Evolutionary conservation across 2,797 vertebrate species (phyloP).

Genomic region (Monodelphis domestica): DNA sequence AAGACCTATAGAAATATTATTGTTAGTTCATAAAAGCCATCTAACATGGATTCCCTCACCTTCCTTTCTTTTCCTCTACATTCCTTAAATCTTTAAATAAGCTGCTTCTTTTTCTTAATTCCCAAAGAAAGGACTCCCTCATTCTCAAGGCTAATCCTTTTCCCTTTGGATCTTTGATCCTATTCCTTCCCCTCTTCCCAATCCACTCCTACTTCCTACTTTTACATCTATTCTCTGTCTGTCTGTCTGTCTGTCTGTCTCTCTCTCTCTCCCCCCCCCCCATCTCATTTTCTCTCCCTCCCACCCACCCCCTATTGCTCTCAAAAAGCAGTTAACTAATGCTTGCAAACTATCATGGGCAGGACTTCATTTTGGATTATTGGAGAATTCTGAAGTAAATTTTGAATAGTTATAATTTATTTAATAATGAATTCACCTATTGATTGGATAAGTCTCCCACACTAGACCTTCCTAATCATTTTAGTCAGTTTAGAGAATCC

Average conservation of each 20-base stretch:
- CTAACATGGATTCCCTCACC: background rate
- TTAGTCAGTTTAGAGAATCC: background rate
- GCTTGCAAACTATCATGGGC: background rate
- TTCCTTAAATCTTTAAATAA: background rate
- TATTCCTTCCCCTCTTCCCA: background rate
- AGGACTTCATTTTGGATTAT: background rate
- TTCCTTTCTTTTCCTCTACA: background rate
- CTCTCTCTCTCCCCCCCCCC: background rate
- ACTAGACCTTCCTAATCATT: background rate
- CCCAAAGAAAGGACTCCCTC: background rate
- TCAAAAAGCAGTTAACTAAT: background rate
- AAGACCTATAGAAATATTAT: background rate
- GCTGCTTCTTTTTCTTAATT: background rate
- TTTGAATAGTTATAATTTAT: background rate
- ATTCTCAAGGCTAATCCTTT: background rate
- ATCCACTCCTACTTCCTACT: background rate
- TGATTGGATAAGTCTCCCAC: background rate
- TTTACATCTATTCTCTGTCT: background rate
- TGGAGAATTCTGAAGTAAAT: background rate
- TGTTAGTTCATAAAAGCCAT: background rate
- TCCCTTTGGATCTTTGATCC: background rate
- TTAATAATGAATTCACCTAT: background rate
- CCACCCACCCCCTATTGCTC: too few relatives aligned
- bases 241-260: too few relatives aligned
- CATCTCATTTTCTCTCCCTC: too few relatives aligned